Percentiles rank a stretch among this genome's conserved stretches.
phyloP scores from a whole-genome alignment of 64 coral and sea anemone genomes.

The Pocillopora damicornis region DNA sequence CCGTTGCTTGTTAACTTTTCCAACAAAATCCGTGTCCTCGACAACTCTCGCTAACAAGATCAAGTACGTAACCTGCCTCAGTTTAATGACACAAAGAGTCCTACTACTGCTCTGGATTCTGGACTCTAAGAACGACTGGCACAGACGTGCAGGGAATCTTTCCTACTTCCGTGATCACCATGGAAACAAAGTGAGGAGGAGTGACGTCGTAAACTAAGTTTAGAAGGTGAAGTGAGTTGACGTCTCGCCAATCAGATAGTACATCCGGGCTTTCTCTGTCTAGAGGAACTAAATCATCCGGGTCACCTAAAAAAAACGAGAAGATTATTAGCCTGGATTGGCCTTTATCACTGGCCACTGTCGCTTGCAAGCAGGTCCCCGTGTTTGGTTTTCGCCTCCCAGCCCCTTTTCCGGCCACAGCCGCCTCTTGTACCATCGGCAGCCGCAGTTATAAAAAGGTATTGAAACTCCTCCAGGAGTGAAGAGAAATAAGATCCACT shows the following conservation, averaged over 20 bases:
- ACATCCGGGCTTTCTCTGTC: slow-evolving; percentile 58
- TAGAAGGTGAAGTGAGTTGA: slow-evolving; percentile 81
- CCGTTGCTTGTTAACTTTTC: background rate
- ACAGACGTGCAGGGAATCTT: slow-evolving; percentile 99
- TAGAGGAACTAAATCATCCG: slow-evolving; percentile 85
- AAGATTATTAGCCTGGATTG: background rate
- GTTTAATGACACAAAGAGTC: background rate
- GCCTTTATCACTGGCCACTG: too few species aligned
- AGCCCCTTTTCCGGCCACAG: too few species aligned
- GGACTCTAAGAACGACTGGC: slow-evolving; percentile 88
- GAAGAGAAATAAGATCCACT: too few species aligned
- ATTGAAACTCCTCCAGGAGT: too few species aligned
- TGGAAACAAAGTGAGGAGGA: slow-evolving; percentile 92
- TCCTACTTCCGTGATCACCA: slow-evolving; percentile 99
- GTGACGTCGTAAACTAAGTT: slow-evolving; percentile 98
- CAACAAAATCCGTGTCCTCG: background rate
- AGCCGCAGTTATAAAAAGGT: too few species aligned
- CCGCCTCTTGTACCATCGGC: too few species aligned
- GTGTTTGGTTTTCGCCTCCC: too few species aligned
- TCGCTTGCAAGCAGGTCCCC: too few species aligned
- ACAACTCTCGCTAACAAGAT: too few species aligned
- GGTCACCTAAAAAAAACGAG: slow-evolving; percentile 64
- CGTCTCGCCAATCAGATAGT: slow-evolving; percentile 81
- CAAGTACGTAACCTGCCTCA: background rate
- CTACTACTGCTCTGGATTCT: slow-evolving; percentile 77